A percentile compares a stretch with the other conserved stretches of the same genome.
Conservation (phyloP, 1,140 invertebrate species). For the Lordiphosa stackelbergi region DNA sequence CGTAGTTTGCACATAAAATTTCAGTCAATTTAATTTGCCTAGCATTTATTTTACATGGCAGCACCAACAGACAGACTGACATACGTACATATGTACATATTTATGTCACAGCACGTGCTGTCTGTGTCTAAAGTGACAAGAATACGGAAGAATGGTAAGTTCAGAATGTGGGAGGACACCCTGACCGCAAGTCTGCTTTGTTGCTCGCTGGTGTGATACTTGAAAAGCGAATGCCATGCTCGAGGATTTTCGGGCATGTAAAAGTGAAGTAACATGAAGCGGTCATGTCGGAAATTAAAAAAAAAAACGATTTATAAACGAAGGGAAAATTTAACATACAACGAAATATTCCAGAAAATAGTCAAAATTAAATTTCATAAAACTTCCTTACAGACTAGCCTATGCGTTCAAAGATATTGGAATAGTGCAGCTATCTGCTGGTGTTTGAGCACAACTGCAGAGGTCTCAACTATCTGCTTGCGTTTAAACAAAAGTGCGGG, state of each 20-base stretch:
- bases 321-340: too few species aligned
- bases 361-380: too few species aligned
- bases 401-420: too few species aligned
- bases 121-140: slow-evolving; percentile 18
- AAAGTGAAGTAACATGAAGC: slow-evolving; percentile 24
- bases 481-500: too few species aligned
- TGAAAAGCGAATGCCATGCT: slow-evolving; percentile 3
- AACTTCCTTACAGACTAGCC: too few species aligned
- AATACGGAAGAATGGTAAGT: neutral
- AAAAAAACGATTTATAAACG: neutral
- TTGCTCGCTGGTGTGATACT: neutral
- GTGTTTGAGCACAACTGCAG: too few species aligned
- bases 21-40: slow-evolving; percentile 49
- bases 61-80: neutral
- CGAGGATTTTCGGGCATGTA: slow-evolving; percentile 31
- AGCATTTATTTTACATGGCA: slow-evolving; percentile 30
- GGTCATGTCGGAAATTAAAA: slow-evolving; percentile 18
- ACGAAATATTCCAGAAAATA: too few species aligned
- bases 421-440: too few species aligned
- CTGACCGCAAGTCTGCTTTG: slow-evolving; percentile 20
- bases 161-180: slow-evolving; percentile 15
- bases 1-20: slow-evolving; percentile 45
- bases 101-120: slow-evolving; percentile 42
- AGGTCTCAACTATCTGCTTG: too few species aligned
- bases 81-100: slow-evolving; percentile 21